A percentile compares a stretch with the other conserved stretches of the same genome.
phyloP scores from a whole-genome alignment of 2,797 vertebrate genomes.

The Yasuhikotakia modesta region DNA sequence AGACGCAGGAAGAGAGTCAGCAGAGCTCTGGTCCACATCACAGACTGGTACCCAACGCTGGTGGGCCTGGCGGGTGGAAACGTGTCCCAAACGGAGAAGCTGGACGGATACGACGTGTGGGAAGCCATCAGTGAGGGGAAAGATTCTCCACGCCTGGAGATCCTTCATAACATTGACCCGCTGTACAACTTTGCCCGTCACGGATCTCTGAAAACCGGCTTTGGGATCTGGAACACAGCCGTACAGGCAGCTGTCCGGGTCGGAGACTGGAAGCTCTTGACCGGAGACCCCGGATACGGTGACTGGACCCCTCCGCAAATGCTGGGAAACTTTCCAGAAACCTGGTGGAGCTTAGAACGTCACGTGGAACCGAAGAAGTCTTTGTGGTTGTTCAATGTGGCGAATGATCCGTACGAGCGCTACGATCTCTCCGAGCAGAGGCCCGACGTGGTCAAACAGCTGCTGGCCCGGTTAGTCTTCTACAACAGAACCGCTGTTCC shows the following conservation, averaged over 20 bases:
- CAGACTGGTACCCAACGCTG: slow-evolving; percentile 96
- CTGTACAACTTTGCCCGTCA: slow-evolving; percentile 88
- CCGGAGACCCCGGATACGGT: slow-evolving; percentile 92
- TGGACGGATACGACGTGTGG: slow-evolving; percentile 94
- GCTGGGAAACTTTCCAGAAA: slow-evolving; percentile 86
- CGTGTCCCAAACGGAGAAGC: slow-evolving; percentile 75
- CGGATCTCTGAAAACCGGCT: slow-evolving; percentile 86
- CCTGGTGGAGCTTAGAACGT: slow-evolving; percentile 95
- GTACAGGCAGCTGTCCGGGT: slow-evolving; percentile 92
- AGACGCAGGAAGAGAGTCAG: slow-evolving; percentile 85
- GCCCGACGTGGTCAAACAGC: slow-evolving; percentile 87
- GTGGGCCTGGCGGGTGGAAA: slow-evolving; percentile 88
- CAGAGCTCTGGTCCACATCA: slow-evolving; percentile 91
- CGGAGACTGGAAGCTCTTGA: slow-evolving; percentile 95
- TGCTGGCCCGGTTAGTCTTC: slow-evolving; percentile 85
- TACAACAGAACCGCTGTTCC: slow-evolving; percentile 93
- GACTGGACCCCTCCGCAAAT: slow-evolving; percentile 96
- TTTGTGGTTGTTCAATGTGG: slow-evolving; percentile 96
- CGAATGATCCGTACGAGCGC: slow-evolving; percentile 89
- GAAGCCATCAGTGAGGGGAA: slow-evolving; percentile 89
- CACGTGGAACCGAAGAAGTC: slow-evolving; percentile 80
- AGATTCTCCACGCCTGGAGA: slow-evolving; percentile 88
- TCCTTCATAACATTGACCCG: slow-evolving; percentile 96
- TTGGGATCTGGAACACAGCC: slow-evolving; percentile 93
- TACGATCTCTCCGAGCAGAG: slow-evolving; percentile 85